Evolutionary conservation across 2,113 vertebrate species (phyloP).

Genomic region (Coturnix japonica): DNA sequence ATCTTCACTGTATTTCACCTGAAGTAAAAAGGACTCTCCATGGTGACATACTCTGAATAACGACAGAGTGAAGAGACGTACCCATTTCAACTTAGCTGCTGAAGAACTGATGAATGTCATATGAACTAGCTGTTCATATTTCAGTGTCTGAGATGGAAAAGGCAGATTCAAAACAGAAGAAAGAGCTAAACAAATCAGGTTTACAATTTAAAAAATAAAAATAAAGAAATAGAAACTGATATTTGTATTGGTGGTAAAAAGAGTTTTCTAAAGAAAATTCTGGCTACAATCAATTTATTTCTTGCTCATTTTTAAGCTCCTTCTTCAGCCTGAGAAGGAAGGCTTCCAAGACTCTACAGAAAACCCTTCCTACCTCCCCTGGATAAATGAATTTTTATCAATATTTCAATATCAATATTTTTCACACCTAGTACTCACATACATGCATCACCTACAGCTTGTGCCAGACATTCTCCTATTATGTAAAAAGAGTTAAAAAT

Average conservation of each 20-base stretch:
- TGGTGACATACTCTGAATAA: conserved; percentile 4
- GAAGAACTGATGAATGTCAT: not conserved
- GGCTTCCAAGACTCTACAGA: not conserved
- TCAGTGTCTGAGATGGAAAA: not conserved
- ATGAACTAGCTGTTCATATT: not conserved
- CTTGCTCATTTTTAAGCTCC: not conserved
- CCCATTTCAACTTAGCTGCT: not conserved
- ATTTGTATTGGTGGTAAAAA: not conserved
- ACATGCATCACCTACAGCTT: rapidly evolving
- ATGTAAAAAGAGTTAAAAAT: not conserved
- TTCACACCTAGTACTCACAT: not conserved
- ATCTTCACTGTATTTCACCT: not conserved
- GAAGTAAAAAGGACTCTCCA: conserved; percentile 18
- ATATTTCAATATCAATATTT: not conserved
- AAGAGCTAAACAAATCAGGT: not conserved
- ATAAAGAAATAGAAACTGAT: not conserved
- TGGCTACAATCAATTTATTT: not conserved
- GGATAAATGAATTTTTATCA: not conserved
- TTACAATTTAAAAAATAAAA: not conserved
- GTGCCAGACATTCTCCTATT: not conserved
- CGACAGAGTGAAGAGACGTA: not conserved
- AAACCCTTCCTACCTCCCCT: not conserved
- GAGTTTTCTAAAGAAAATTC: not conserved
- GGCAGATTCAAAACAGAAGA: not conserved
- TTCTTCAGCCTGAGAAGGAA: not conserved